phyloP scores from a whole-genome alignment of 2,888 invertebrate genomes.

The Busseola fusca region DNA sequence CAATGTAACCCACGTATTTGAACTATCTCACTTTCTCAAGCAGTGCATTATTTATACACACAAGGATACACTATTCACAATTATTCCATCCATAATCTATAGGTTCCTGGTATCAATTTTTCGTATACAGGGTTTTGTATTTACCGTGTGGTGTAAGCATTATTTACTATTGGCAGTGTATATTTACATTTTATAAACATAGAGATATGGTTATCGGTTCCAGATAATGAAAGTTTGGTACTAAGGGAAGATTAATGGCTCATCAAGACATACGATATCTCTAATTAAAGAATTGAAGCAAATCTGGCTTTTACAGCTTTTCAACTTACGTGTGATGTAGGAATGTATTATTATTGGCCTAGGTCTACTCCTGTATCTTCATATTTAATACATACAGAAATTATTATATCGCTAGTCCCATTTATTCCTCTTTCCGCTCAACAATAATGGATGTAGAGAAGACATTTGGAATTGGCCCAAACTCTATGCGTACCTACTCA shows the following conservation, averaged over 20 bases:
- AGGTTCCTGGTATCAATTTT: not conserved
- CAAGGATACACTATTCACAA: too few species aligned
- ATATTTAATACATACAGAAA: conserved; percentile 16
- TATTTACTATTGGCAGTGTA: conserved; percentile 6
- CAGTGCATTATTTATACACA: too few species aligned
- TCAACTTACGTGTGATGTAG: not conserved
- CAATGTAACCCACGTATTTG: too few species aligned
- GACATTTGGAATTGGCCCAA: conserved; percentile 55
- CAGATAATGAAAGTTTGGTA: not conserved
- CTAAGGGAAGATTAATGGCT: not conserved
- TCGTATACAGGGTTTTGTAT: not conserved
- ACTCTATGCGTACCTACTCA: not conserved
- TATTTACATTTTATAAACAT: not conserved
- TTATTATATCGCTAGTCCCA: conserved; percentile 16
- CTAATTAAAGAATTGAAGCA: not conserved
- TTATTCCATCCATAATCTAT: too few species aligned
- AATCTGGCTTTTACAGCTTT: too few species aligned
- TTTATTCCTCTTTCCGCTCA: conserved; percentile 28
- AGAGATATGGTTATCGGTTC: not conserved
- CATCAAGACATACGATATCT: not conserved
- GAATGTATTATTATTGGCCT: not conserved
- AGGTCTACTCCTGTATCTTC: not conserved
- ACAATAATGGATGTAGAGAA: conserved; percentile 38
- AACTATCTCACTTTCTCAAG: too few species aligned
- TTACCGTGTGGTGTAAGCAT: not conserved